Evolutionary conservation across 2,888 invertebrate species (phyloP).

Genomic region (Loripinus fragilis): DNA sequence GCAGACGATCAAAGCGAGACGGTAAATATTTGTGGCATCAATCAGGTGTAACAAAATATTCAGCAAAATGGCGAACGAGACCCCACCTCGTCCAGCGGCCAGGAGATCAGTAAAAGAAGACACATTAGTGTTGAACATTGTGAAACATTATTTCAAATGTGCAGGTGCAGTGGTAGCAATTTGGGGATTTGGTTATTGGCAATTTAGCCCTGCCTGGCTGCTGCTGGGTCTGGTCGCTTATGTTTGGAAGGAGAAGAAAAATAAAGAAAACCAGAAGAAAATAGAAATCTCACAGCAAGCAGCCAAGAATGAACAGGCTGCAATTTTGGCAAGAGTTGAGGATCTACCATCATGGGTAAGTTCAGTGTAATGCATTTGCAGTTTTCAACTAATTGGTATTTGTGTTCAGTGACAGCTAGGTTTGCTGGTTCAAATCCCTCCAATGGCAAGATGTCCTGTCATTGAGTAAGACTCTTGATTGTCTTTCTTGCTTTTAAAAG

Average conservation of each 20-base stretch:
- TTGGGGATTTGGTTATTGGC: constrained; percentile 81
- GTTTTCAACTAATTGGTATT: too few species aligned
- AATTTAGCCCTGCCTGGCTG: constrained; percentile 93
- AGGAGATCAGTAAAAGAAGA: constrained; percentile 70
- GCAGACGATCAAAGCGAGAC: constrained; percentile 49
- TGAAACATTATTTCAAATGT: constrained; percentile 79
- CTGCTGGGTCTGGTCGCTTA: constrained; percentile 91
- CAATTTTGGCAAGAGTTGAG: constrained; percentile 93
- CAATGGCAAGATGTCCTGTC: too few species aligned
- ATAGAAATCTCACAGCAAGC: constrained; percentile 87
- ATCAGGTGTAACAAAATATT: constrained; percentile 13
- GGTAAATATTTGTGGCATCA: constrained; percentile 31
- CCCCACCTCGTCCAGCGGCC: constrained; percentile 39
- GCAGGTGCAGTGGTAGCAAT: constrained; percentile 77
- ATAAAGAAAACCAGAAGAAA: constrained; percentile 89
- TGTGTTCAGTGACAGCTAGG: too few species aligned
- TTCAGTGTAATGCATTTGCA: constrained; percentile 21
- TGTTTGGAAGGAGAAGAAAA: constrained; percentile 85
- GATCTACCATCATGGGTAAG: constrained; percentile 97
- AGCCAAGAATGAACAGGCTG: constrained; percentile 90
- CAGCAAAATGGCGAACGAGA: constrained; percentile 63
- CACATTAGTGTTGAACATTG: constrained; percentile 72
- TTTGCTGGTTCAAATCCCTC: too few species aligned
- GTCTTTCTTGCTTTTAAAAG: too few species aligned
- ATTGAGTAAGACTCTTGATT: too few species aligned